A percentile compares a stretch with the other conserved stretches of the same genome.
Evolutionary conservation across 2,888 invertebrate species (phyloP).

Genomic region (Therioaphis trifolii): DNA sequence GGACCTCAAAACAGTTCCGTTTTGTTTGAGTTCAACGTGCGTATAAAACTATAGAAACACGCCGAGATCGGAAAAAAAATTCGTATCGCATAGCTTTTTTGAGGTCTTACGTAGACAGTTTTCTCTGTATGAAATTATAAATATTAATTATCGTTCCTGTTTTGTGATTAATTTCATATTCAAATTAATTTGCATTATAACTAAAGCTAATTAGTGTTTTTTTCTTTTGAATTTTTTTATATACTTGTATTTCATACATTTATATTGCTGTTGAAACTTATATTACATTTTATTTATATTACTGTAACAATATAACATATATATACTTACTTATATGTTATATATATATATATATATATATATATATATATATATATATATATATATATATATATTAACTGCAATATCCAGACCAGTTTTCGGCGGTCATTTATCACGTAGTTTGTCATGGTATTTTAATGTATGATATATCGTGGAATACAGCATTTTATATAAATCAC

Average conservation of each 20-base stretch:
- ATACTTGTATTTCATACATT: constrained; percentile 25
- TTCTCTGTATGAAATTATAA: too few relatives aligned
- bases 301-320: neutral
- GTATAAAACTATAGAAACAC: too few relatives aligned
- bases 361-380: too few relatives aligned
- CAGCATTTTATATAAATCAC: neutral
- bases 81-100: too few relatives aligned
- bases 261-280: neutral
- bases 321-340: too few relatives aligned
- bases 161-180: neutral
- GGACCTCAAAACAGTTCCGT: too few relatives aligned
- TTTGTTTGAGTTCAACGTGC: too few relatives aligned
- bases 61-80: too few relatives aligned
- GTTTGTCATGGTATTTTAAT: constrained; percentile 23
- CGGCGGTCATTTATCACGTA: constrained; percentile 42
- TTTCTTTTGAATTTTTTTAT: neutral
- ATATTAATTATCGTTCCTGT: too few relatives aligned
- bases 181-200: neutral
- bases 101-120: too few relatives aligned
- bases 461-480: neutral
- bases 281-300: constrained; percentile 50
- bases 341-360: too few relatives aligned
- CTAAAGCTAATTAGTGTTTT: neutral
- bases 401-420: constrained; percentile 9
- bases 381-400: neutral